phyloP scores from a whole-genome alignment of 1,140 invertebrate genomes.

The Atta colombica region DNA sequence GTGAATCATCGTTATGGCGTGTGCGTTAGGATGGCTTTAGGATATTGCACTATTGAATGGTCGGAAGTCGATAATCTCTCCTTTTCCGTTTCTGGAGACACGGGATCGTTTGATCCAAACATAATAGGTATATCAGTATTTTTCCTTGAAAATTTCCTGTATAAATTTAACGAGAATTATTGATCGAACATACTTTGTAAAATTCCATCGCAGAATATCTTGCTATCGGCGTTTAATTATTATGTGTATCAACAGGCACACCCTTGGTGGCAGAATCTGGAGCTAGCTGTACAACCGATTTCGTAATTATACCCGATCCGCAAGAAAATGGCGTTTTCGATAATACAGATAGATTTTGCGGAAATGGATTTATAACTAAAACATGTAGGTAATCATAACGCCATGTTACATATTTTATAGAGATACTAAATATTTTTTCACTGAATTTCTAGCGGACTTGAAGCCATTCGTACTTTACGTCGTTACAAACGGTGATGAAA shows the following conservation, averaged over 20 bases:
- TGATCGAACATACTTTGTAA: background rate
- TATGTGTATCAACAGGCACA: conserved; percentile 80
- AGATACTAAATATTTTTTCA: conserved; percentile 5
- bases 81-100: conserved; percentile 91
- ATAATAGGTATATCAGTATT: conserved; percentile 72
- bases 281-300: conserved; percentile 89
- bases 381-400: conserved; percentile 87
- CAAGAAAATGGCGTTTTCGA: conserved; percentile 82
- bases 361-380: conserved; percentile 89
- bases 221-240: background rate
- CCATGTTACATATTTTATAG: conserved; percentile 12
- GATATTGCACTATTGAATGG: conserved; percentile 90
- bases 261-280: conserved; percentile 86
- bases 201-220: background rate
- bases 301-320: conserved; percentile 91
- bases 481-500: conserved; percentile 89
- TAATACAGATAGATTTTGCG: conserved; percentile 91
- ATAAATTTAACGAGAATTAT: background rate
- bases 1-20: conserved; percentile 92
- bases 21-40: conserved; percentile 90
- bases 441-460: conserved; percentile 85
- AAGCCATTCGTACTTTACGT: conserved; percentile 92
- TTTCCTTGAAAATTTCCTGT: background rate
- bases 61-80: conserved; percentile 88
- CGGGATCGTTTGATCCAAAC: conserved; percentile 87